Evolutionary conservation across 2,113 vertebrate genomes (phyloP).

Genomic region (Agapornis roseicollis): DNA sequence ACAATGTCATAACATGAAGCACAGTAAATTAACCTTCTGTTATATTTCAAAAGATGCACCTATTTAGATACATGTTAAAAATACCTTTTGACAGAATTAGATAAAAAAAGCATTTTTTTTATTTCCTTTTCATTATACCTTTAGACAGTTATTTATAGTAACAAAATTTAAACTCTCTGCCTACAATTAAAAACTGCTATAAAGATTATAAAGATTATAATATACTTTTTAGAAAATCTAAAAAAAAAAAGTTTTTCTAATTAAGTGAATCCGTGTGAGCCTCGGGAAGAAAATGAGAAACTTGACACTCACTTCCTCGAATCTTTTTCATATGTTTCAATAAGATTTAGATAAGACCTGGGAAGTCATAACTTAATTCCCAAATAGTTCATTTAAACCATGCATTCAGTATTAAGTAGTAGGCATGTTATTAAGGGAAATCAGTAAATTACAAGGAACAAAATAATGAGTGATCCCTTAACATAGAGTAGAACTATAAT

Average conservation of each 20-base stretch:
- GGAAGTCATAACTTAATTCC: not conserved
- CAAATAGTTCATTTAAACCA: not conserved
- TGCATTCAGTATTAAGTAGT: not conserved
- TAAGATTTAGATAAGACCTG: not conserved
- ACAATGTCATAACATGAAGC: not conserved
- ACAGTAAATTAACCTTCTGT: not conserved
- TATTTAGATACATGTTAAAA: not conserved
- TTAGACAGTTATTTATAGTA: not conserved
- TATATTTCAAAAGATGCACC: not conserved
- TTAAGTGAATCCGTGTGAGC: not conserved
- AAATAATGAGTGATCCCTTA: not conserved
- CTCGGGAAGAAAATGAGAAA: not conserved
- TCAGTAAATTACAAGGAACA: not conserved
- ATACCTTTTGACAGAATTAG: not conserved
- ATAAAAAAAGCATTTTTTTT: fast-evolving
- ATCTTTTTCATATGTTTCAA: not conserved
- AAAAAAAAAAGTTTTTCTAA: not conserved
- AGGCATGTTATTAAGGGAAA: not conserved
- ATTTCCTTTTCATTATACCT: not conserved
- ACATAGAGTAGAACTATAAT: not conserved
- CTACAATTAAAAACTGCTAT: not conserved
- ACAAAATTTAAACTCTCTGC: not conserved
- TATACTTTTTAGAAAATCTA: not conserved
- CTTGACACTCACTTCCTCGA: not conserved
- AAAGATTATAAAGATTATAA: not conserved